Evolutionary conservation across 2,888 invertebrate genomes (phyloP), one percentile per base, ranked within the genome.

Genomic region (Tachystola acroxantha): DNA sequence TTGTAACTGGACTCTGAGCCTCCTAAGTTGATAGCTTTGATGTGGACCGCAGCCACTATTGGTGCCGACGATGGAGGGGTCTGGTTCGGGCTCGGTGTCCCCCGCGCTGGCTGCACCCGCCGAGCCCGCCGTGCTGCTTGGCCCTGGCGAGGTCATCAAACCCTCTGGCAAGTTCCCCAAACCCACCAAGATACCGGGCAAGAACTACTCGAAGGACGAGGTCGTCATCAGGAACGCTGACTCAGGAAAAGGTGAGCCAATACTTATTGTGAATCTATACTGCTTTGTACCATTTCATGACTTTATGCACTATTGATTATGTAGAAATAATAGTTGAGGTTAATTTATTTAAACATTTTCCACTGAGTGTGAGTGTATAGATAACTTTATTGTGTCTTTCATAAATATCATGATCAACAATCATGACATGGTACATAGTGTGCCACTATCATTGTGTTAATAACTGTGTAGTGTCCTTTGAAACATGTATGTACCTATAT

Each of bases 181-280:
- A 74, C 96, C 96, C 26, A 95, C 96, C 7, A 93, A 95, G 77
- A 94, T 96, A 57, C 94, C 96, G 32, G 96, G 96, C 54, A 96
- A 96, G 82, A 96, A 95, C 71, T 96, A 96, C 81, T 96, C 95
- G 64, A 96, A 97, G 76, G 97, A 97, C 71, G 97, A 98, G 84
- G 95, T 97, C 46, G 94, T 97, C 45, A 98, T 98, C 63, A 90
- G 96, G 50, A 97, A 97, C 77, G 95, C 96, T 45, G 97, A 97
- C 82, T 97, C 96, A 34, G 97, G 97, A 65, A 97, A 97, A 94
- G 97, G 97, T 96, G 86, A 75, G 64, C 27, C n/a, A 27, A 7
- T 11, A 27, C 11, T 7, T 26, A 2, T 22, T 22, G 4, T 22
- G 7, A 22, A 7, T 22, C 4, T 22, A 2, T 5, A 2, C 6